phyloP scores from a whole-genome alignment of 2,113 vertebrate species.

The pig (Sus scrofa) region DNA sequence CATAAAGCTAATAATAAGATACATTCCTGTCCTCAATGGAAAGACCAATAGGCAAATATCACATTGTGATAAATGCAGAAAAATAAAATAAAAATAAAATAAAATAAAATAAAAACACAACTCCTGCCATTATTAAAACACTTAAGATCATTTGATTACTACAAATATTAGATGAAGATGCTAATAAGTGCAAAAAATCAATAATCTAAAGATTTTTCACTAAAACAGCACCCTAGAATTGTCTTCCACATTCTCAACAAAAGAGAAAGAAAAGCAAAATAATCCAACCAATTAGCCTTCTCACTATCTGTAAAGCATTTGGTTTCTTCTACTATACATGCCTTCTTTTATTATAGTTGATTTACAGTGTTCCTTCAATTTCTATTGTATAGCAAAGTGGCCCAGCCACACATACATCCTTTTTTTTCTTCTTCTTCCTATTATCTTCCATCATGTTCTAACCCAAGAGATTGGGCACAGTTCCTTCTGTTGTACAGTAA shows the following conservation, averaged over 20 bases:
- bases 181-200: slow-evolving; percentile 15
- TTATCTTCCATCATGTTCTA: too few species aligned
- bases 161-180: slow-evolving; percentile 14
- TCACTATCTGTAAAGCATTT: background rate
- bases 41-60: background rate
- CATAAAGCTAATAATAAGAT: background rate
- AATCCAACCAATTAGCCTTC: background rate
- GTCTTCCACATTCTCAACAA: slow-evolving; percentile 28
- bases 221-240: slow-evolving; percentile 1
- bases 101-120: background rate
- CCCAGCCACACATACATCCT: too few species aligned
- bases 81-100: background rate
- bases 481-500: too few species aligned
- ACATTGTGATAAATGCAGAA: background rate
- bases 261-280: background rate
- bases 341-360: background rate
- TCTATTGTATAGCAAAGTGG: too few species aligned
- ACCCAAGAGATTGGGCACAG: too few species aligned
- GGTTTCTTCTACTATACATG: background rate
- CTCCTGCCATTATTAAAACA: background rate
- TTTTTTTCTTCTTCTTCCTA: too few species aligned
- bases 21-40: background rate
- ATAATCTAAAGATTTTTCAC: slow-evolving; percentile 3
- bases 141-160: slow-evolving; percentile 21
- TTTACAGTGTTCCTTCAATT: too few species aligned